These are phyloP conservation scores for Folsomia manolachei DNA, from an alignment of 2,888 invertebrate genomes.

Conservation along the genomic window DNA sequence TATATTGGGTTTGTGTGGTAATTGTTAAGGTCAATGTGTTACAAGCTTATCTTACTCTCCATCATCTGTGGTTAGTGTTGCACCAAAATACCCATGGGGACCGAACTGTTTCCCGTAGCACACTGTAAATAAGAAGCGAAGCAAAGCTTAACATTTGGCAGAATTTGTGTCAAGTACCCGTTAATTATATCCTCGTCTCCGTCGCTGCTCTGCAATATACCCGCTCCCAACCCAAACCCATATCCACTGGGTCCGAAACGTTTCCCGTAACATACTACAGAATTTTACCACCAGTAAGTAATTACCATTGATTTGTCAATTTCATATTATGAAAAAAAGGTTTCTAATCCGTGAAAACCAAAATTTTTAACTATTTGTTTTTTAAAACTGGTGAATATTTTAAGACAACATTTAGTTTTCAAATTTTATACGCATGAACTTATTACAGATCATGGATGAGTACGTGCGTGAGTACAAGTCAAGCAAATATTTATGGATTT, in stretches of 20 bases:
- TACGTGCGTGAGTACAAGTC: too few relatives aligned
- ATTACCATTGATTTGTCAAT: too few relatives aligned
- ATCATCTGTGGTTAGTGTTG: conserved; percentile 62
- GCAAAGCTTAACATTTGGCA: conserved; percentile 29
- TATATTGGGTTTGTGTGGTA: not conserved
- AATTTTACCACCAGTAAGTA: not conserved
- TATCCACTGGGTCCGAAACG: conserved; percentile 96
- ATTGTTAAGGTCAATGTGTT: not conserved
- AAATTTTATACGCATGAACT: too few relatives aligned
- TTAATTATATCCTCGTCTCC: conserved; percentile 74
- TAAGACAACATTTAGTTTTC: too few relatives aligned
- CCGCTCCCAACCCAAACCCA: conserved; percentile 95
- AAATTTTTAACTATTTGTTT: too few relatives aligned
- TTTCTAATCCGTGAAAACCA: not conserved
- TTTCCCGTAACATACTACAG: conserved; percentile 88
- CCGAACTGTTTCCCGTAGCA: conserved; percentile 97
- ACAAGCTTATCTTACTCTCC: conserved; percentile 45
- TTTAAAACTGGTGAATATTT: too few relatives aligned
- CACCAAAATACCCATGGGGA: conserved; percentile 94
- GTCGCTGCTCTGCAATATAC: conserved; percentile 86
- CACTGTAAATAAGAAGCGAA: conserved; percentile 59
- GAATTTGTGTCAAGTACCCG: conserved; percentile 61
- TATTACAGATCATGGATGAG: too few relatives aligned
- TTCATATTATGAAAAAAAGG: not conserved
- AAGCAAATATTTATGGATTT: too few relatives aligned